Evolutionary conservation across 2,113 vertebrate genomes (phyloP).

Genomic region (Xiphophorus hellerii): DNA sequence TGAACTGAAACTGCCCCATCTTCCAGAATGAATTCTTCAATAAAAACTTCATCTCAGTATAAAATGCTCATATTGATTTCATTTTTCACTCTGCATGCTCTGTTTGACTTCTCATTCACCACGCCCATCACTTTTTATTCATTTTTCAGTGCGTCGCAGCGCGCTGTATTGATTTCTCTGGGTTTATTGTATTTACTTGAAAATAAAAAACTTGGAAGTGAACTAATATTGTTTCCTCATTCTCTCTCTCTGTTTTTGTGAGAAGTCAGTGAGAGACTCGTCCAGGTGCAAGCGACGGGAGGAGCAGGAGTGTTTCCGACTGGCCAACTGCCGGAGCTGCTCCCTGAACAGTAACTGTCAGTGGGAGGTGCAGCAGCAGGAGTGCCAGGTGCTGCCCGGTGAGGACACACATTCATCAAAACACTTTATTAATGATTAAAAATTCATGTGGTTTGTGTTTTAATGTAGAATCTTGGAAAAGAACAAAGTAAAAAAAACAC

Average conservation of each 20-base stretch:
- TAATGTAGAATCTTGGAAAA: too few species aligned
- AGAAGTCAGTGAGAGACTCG: constrained; percentile 88
- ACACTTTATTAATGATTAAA: too few species aligned
- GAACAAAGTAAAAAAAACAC: too few species aligned
- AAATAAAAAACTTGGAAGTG: not conserved
- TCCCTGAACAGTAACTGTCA: constrained; percentile 92
- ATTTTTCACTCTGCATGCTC: constrained; percentile 27
- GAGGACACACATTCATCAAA: constrained; percentile 16
- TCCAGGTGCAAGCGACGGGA: constrained; percentile 90
- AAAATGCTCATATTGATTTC: not conserved
- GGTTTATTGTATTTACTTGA: constrained; percentile 4
- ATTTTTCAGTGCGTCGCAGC: constrained; percentile 1
- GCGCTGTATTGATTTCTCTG: not conserved
- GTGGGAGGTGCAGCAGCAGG: constrained; percentile 93
- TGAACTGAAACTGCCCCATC: not conserved
- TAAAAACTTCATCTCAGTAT: constrained; percentile 9
- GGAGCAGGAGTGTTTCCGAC: constrained; percentile 92
- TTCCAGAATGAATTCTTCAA: not conserved
- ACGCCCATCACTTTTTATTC: constrained; percentile 1
- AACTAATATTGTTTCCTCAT: not conserved
- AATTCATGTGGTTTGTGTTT: too few species aligned
- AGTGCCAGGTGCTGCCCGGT: constrained; percentile 93
- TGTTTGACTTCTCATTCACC: constrained; percentile 18
- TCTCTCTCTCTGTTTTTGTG: not conserved
- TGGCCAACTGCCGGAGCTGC: constrained; percentile 94